A percentile compares a stretch with the other conserved stretches of the same genome.
phyloP scores from a whole-genome alignment of 2,113 vertebrate species.

The Furnarius figulus region DNA sequence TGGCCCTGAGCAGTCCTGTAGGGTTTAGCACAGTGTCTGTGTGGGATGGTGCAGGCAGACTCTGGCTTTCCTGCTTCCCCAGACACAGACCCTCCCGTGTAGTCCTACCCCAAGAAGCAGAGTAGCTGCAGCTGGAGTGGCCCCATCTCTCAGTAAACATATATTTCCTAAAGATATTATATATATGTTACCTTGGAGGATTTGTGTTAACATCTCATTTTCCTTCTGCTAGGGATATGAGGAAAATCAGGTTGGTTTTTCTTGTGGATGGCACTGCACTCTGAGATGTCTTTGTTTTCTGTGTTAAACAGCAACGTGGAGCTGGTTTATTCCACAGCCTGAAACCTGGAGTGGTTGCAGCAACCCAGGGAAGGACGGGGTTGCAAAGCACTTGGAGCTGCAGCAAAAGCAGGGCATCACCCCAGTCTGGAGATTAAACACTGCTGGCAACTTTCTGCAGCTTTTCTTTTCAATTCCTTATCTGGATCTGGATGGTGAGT shows the following conservation, averaged over 20 bases:
- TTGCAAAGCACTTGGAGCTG: not conserved
- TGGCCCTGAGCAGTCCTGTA: rapidly evolving
- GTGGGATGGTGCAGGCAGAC: not conserved
- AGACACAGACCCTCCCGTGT: rapidly evolving
- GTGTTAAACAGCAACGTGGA: not conserved
- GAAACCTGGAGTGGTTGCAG: not conserved
- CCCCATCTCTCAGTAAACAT: not conserved
- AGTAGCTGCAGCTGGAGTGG: not conserved
- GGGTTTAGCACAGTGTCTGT: not conserved
- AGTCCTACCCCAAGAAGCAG: not conserved
- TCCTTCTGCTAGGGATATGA: not conserved
- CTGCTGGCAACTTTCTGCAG: not conserved
- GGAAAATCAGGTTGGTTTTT: not conserved
- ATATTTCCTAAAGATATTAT: not conserved
- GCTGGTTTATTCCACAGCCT: not conserved
- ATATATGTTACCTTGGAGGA: not conserved
- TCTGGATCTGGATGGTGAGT: not conserved
- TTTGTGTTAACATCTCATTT: not conserved
- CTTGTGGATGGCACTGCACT: rapidly evolving
- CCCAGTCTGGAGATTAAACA: not conserved
- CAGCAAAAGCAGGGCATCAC: not conserved
- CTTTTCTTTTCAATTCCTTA: not conserved
- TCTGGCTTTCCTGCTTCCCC: not conserved
- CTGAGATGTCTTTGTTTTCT: not conserved
- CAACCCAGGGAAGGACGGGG: not conserved